phyloP scores from a whole-genome alignment of 2,797 vertebrate genomes.

The Muscicapa comitata region DNA sequence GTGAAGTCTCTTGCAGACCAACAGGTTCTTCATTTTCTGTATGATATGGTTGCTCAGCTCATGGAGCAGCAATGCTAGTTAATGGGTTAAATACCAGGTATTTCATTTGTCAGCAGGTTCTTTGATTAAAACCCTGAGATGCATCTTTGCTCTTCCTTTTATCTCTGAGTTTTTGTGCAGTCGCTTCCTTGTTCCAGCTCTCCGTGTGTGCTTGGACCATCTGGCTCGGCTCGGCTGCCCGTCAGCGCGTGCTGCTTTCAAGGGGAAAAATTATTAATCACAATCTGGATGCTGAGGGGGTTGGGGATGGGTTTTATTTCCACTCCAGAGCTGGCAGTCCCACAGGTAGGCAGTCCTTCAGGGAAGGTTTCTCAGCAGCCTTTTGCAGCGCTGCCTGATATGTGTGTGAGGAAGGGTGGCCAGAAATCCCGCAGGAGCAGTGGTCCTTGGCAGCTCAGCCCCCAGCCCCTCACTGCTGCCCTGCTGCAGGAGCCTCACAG shows the following conservation, averaged over 20 bases:
- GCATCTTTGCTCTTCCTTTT: slow-evolving; percentile 30
- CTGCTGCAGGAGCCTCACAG: neutral
- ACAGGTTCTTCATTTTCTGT: neutral
- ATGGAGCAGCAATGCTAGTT: neutral
- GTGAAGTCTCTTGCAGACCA: neutral
- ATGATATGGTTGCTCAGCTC: neutral
- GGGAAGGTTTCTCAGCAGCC: neutral
- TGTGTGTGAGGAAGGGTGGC: neutral
- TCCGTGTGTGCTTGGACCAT: slow-evolving; percentile 31
- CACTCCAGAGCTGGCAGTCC: neutral
- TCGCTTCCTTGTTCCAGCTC: slow-evolving; percentile 20
- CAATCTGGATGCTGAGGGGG: slow-evolving; percentile 2
- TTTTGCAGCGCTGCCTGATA: neutral
- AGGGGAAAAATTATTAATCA: slow-evolving; percentile 22
- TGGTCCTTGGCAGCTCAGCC: accelerated
- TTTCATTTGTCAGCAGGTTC: neutral
- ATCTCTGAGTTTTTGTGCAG: slow-evolving; percentile 27
- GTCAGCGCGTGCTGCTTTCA: neutral
- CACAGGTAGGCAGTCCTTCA: neutral
- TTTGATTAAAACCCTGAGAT: slow-evolving; percentile 26
- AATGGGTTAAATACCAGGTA: neutral
- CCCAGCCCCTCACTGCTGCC: accelerated
- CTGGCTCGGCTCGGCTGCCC: slow-evolving; percentile 19
- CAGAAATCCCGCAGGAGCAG: neutral
- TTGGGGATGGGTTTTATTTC: neutral